Conservation (phyloP, 92 coral and sea anemone species). For the Palythoa heliodiscus region DNA sequence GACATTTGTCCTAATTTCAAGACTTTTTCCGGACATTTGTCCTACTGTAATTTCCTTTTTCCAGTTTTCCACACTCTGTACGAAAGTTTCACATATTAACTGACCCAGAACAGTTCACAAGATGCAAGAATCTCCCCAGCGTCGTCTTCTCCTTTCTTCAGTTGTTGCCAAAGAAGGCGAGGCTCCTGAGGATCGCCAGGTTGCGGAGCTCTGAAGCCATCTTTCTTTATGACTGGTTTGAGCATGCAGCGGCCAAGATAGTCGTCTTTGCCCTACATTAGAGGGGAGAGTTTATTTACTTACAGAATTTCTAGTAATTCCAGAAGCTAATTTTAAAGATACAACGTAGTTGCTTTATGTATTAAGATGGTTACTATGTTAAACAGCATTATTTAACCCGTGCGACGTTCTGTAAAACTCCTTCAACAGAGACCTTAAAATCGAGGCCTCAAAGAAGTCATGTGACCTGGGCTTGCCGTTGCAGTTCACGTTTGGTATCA, state of each 20-base stretch:
- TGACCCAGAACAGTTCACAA: slow-evolving; percentile 91
- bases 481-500: too few relatives aligned
- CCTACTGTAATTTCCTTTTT: background rate
- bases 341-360: too few relatives aligned
- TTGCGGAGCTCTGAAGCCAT: slow-evolving; percentile 85
- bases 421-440: too few relatives aligned
- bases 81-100: slow-evolving; percentile 1
- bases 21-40: too few relatives aligned
- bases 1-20: background rate
- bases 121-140: slow-evolving; percentile 88
- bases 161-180: slow-evolving; percentile 74
- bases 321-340: too few relatives aligned
- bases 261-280: slow-evolving; percentile 88
- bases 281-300: background rate
- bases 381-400: background rate
- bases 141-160: slow-evolving; percentile 74
- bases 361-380: background rate
- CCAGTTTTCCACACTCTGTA: too few relatives aligned
- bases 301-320: background rate
- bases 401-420: too few relatives aligned
- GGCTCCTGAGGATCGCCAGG: slow-evolving; percentile 89
- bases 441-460: too few relatives aligned
- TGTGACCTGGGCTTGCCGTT: too few relatives aligned
- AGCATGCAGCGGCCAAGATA: slow-evolving; percentile 89
- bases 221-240: slow-evolving; percentile 74